phyloP scores from a whole-genome alignment of 2,797 vertebrate species.

The Mus minutoides region DNA sequence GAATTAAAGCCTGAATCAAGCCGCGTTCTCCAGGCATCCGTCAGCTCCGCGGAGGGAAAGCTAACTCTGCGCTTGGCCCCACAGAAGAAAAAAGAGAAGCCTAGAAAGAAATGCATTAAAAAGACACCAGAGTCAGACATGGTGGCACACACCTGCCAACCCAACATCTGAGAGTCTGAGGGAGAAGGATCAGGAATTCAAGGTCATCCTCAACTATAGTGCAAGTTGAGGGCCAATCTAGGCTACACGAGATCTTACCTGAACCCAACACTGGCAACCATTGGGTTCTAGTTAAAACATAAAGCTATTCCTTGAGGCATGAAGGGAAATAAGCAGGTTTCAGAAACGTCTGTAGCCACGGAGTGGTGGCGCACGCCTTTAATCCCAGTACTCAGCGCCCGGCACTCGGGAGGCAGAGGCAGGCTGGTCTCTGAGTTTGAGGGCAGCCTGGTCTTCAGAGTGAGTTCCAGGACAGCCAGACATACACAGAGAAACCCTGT shows the following conservation, averaged over 20 bases:
- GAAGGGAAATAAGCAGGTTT: background rate
- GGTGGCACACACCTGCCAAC: background rate
- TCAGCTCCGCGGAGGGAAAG: background rate
- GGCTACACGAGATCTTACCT: background rate
- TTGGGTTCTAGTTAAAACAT: background rate
- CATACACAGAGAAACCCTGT: background rate
- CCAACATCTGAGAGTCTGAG: background rate
- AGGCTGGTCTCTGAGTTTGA: background rate
- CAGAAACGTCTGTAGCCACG: background rate
- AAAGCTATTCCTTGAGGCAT: background rate
- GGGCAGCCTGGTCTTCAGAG: background rate
- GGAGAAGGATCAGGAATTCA: background rate
- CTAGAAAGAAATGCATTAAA: background rate
- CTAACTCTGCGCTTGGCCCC: background rate
- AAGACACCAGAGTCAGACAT: background rate
- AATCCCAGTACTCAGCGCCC: background rate
- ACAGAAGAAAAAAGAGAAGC: background rate
- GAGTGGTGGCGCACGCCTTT: background rate
- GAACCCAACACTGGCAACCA: background rate
- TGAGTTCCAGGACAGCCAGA: background rate
- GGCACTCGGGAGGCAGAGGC: background rate
- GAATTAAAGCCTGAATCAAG: slow-evolving; percentile 36
- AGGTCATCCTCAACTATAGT: background rate
- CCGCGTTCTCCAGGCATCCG: background rate
- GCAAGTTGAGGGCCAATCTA: background rate